These are phyloP conservation scores for Trissolcus japonicus DNA, from an alignment of 2,888 invertebrate species.

Conservation along the genomic window DNA sequence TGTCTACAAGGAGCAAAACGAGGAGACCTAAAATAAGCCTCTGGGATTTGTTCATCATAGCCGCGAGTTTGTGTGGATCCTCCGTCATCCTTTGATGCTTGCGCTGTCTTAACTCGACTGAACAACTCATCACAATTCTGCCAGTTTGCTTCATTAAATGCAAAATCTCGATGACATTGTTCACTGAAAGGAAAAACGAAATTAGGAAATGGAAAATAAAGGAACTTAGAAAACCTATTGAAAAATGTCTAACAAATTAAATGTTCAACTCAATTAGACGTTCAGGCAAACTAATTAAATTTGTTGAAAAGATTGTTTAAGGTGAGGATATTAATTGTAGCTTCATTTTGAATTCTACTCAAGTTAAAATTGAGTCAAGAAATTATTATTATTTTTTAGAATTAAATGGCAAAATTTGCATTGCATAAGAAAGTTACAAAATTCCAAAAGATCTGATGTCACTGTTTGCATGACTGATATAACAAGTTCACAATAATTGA, in stretches of 20 bases:
- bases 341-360: too few relatives aligned
- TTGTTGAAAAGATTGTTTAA: not conserved
- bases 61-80: conserved; percentile 74
- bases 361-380: too few relatives aligned
- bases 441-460: too few relatives aligned
- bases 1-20: conserved; percentile 91
- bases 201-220: not conserved
- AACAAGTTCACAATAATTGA: too few relatives aligned
- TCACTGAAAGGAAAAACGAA: not conserved
- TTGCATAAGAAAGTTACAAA: too few relatives aligned
- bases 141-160: conserved; percentile 28
- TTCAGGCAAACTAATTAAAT: not conserved
- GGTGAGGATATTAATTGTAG: too few relatives aligned
- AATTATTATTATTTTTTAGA: too few relatives aligned
- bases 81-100: conserved; percentile 73
- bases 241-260: not conserved
- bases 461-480: too few relatives aligned
- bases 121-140: conserved; percentile 69
- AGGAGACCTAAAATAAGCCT: conserved; percentile 89
- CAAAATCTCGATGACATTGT: conserved; percentile 17
- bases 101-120: conserved; percentile 72
- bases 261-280: not conserved
- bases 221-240: not conserved
- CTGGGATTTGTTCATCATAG: conserved; percentile 82
- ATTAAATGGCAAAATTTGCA: too few relatives aligned